Conservation (phyloP, 2,113 vertebrate genomes). For the Oreochromis tanganicae region DNA sequence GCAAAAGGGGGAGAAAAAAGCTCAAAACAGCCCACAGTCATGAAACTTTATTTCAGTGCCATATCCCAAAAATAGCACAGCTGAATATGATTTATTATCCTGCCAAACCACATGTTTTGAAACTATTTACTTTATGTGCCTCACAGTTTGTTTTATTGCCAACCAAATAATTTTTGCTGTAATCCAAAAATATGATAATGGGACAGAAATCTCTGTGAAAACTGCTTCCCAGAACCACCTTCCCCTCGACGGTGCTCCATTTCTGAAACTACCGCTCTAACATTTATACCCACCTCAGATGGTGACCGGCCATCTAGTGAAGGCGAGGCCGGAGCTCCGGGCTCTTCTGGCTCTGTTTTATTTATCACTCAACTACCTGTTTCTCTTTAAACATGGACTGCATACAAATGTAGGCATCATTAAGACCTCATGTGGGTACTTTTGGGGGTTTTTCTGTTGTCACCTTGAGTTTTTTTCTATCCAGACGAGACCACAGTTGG, state of each 20-base stretch:
- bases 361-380: background rate
- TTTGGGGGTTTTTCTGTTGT: background rate
- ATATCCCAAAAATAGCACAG: background rate
- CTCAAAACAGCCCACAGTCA: background rate
- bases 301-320: background rate
- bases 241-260: background rate
- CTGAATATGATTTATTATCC: background rate
- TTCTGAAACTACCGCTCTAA: background rate
- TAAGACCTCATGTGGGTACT: background rate
- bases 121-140: background rate
- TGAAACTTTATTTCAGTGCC: background rate
- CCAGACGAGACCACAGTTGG: background rate
- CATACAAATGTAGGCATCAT: background rate
- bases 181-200: background rate
- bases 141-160: background rate
- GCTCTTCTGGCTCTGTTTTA: background rate
- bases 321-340: fast-evolving
- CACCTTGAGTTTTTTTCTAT: fast-evolving
- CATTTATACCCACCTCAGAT: background rate
- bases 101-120: background rate
- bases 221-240: background rate
- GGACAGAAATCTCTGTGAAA: background rate
- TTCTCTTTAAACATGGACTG: background rate
- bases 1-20: background rate
- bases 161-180: background rate